Percentiles rank a stretch among this genome's conserved stretches.
These are phyloP conservation scores for Monomorium pharaonis DNA, from an alignment of 1,140 invertebrate genomes.

Conservation along the genomic window DNA sequence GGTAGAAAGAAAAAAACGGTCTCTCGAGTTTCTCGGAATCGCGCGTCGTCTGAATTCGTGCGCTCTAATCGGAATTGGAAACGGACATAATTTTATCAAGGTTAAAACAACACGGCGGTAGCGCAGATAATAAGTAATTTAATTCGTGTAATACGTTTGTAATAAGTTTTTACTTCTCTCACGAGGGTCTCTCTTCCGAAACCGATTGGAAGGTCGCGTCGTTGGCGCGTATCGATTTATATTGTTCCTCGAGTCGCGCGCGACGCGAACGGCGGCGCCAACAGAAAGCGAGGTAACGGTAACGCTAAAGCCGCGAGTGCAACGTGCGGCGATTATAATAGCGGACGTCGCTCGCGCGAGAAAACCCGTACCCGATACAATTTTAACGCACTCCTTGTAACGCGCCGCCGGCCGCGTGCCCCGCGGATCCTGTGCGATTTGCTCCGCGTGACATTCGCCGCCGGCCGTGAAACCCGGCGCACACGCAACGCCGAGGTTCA, in stretches of 20 bases:
- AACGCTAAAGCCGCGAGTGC: not conserved
- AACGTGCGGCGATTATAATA: slow-evolving; percentile 20
- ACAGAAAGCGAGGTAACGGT: slow-evolving; percentile 15
- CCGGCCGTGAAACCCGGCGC: not conserved
- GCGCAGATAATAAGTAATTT: not conserved
- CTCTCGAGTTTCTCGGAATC: not conserved
- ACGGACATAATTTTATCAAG: not conserved
- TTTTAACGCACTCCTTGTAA: not conserved
- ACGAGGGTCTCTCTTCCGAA: not conserved
- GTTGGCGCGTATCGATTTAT: no score
- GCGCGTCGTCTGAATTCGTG: not conserved
- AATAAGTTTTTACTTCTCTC: not conserved
- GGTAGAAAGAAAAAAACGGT: not conserved
- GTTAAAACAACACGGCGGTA: not conserved
- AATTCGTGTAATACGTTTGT: not conserved
- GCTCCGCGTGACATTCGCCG: not conserved
- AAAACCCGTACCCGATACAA: not conserved
- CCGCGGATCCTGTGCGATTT: not conserved
- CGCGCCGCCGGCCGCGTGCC: not conserved
- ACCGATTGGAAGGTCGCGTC: not conserved
- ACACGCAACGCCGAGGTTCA: not conserved
- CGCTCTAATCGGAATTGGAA: not conserved
- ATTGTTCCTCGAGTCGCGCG: not conserved
- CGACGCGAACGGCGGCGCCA: not conserved
- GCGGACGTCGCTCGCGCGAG: not conserved